Evolutionary conservation across 2,888 invertebrate genomes (phyloP), one percentile per base, ranked within the genome.

Genomic region (Oscheius onirici): DNA sequence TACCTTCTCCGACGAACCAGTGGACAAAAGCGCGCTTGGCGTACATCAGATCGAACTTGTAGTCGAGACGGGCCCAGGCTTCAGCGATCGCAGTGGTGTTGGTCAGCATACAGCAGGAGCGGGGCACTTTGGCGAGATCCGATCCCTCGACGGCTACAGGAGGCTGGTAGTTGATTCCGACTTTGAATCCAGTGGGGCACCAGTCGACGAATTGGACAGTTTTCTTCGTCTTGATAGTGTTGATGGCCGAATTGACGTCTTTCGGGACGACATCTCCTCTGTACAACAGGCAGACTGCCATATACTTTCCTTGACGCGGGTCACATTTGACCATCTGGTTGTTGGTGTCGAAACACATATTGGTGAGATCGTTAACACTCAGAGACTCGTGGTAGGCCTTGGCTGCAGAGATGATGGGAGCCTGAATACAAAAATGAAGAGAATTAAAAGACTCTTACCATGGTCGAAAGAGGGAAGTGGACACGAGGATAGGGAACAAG

Each of bases 181-280:
- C 77, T 77, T 81, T 83, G 80, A 81, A 81, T 69, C 81, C 81
- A 34, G 81, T 83, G 46, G 81, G 81, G 72, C 83, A 83, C 93
- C 93, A 93, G 78, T 92, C 91, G 2, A 93, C 93, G 87, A 94
- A 94, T 82, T 91, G 91, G 74, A 93, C 92, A 22, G 91, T 89
- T 79, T 91, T 92, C 91, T 95, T 95, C 85, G 95, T 95, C 91
- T 95, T 95, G 91, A 95, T 95, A 88, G 94, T 93, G 1, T 94
- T 94, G 89, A 95, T 95, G 68, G 94, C 94, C 20, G 94, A 94
- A 89, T 95, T 95, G 51, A 95, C 95, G 88, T 95, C 95, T 90
- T 89, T 95, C 77, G 95, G 95, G 6, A 95, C 95, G 74, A 95
- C 94, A 89, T 95, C 95, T 77, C 95, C 95, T 87, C 95, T 69